Base-by-base conservation (phyloP, 2,797 vertebrate species). In the Clarias fuscus region DNA sequence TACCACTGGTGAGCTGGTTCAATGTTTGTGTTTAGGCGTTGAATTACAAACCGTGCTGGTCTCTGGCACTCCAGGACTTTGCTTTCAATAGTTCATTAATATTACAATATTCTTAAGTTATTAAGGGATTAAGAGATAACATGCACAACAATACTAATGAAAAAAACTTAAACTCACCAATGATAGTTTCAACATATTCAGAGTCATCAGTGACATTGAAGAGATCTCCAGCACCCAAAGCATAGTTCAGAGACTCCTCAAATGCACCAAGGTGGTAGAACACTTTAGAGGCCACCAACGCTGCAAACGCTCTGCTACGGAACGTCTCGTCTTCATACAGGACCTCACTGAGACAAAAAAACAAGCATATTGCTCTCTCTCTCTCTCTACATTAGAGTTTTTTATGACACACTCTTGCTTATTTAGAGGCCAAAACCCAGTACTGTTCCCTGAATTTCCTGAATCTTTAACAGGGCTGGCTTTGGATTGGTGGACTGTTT, bases 191-290 rank as follows among this genome's bases (percentile, higher is more conserved):
- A 94, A 99, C 98, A 85, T 99, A 99, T 93, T 99, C 98, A 0
- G 98, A 98, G 86, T 99, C 97, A 93, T 99, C 98, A 0, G 96
- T 97, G 90, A 99, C 98, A 86, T 99, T 99, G 94, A 99, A 99
- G 88, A 99, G 98, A 89, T 99, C 98, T 84, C 98, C 98, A 81
- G 98, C 98, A 89, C 98, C 98, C 78, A 99, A 94, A 37, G 98
- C 98, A 67, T 99, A 99, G 92, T 99, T 99, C 85, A 99, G 92
- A 0, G 98, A 99, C 81, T 99, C 98, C 90, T 99, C 98, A 94
- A 99, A 99, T 62, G 98, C 98, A 71, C 98, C 98, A 7, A 99
- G 94, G 89, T 99, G 98, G 90, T 99, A 99, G 92, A 99, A 99
- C 78, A 99, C 98, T 93, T 99, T 99, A n/a, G 98, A 99, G 65